Conservation (phyloP, 2,888 invertebrate species). For the Celastrina argiolus region DNA sequence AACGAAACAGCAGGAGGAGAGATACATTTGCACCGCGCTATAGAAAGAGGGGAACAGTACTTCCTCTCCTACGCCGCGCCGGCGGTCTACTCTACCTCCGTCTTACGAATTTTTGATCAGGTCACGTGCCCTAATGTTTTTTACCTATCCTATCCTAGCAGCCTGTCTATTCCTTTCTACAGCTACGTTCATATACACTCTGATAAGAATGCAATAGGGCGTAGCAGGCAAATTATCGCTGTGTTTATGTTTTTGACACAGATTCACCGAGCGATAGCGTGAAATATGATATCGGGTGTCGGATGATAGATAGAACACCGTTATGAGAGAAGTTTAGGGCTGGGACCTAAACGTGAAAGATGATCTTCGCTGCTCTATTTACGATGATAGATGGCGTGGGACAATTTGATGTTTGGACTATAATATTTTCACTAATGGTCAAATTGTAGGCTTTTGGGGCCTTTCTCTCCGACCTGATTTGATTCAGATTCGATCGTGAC, state of each 20-base stretch:
- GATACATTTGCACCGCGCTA: too few relatives aligned
- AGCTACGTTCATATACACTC: constrained; percentile 54
- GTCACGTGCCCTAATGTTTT: too few relatives aligned
- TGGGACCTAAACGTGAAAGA: background rate
- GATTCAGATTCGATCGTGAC: too few relatives aligned
- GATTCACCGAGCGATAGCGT: constrained; percentile 41
- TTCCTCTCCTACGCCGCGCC: too few relatives aligned
- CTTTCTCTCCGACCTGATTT: too few relatives aligned
- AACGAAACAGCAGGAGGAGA: too few relatives aligned
- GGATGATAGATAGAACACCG: constrained; percentile 15
- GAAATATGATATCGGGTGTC: constrained; percentile 11
- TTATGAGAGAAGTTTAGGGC: constrained; percentile 13
- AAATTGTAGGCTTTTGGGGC: background rate
- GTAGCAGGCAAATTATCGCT: constrained; percentile 61
- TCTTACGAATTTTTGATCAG: too few relatives aligned
- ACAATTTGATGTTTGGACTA: background rate
- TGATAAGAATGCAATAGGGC: constrained; percentile 70
- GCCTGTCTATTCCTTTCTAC: background rate
- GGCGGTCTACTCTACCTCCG: too few relatives aligned
- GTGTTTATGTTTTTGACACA: constrained; percentile 59
- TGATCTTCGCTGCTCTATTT: background rate
- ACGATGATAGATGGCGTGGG: background rate
- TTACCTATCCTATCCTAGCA: background rate
- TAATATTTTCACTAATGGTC: background rate
- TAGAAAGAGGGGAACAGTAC: too few relatives aligned